Evolutionary conservation across 2,888 invertebrate species (phyloP).

Genomic region (Asteroscopus sphinx): DNA sequence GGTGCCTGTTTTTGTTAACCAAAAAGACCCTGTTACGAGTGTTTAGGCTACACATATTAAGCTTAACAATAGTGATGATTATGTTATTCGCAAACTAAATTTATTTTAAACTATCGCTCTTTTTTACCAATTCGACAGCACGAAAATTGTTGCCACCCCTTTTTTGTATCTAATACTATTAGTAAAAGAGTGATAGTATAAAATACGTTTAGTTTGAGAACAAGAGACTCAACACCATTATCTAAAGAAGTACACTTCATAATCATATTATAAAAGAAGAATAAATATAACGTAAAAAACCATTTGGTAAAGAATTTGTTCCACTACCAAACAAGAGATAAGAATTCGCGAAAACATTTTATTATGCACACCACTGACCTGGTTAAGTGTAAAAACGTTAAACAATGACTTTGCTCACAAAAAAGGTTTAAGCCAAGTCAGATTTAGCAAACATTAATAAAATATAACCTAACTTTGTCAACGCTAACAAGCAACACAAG

Average conservation of each 20-base stretch:
- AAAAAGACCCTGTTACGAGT: conserved; percentile 83
- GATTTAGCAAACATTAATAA: conserved; percentile 29
- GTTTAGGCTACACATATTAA: conserved; percentile 67
- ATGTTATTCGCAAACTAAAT: too few species aligned
- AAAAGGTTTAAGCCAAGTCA: conserved; percentile 24
- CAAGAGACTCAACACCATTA: too few species aligned
- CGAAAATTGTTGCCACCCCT: too few species aligned
- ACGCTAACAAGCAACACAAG: conserved; percentile 32
- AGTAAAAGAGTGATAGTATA: too few species aligned
- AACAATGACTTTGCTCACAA: conserved; percentile 28
- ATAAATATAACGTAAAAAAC: conserved; percentile 55
- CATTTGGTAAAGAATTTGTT: conserved; percentile 44
- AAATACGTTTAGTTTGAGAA: too few species aligned
- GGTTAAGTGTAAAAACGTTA: conserved; percentile 32
- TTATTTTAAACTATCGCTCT: too few species aligned
- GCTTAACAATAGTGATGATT: conserved; percentile 65
- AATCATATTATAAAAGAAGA: conserved; percentile 54
- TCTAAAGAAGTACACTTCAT: conserved; percentile 66
- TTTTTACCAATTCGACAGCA: too few species aligned
- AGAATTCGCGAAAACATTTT: conserved; percentile 32
- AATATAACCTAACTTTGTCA: conserved; percentile 21
- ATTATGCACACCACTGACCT: conserved; percentile 37
- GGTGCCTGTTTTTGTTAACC: conserved; percentile 77
- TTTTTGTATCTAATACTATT: too few species aligned
- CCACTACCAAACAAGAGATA: conserved; percentile 39